Evolutionary conservation across 2,113 vertebrate species (phyloP), one percentile per base, ranked within the genome.

Genomic region (Platycercus adscitus): DNA sequence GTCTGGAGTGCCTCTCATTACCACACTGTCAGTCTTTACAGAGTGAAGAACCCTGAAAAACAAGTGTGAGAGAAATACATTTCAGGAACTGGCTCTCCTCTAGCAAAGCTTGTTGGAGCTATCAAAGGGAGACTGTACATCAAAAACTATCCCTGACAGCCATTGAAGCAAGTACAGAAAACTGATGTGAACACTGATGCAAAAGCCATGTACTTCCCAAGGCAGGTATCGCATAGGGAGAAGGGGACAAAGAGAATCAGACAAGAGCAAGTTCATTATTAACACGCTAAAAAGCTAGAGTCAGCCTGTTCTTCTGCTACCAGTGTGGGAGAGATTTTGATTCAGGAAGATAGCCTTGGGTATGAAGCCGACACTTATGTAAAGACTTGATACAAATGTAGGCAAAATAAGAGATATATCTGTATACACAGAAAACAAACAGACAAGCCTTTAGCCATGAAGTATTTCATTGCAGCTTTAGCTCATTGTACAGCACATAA

Each of bases 1-100:
- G 97, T 97, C 97, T 97, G 97, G 97, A 97, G 97, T 96, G 96
- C 97, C 95, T 98, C 96, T 98, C 68, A 10, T 97, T 97, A 97
- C 95, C 94, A 96, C 96, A 71, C 95, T 97, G 97, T 96, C 97
- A 97, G 93, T 95, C 96, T 96, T 85, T 86, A 91, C 95, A 83
- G 94, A 96, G 91, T 91, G 87, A 97, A 98, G 97, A 97, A 98
- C 95, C 97, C 95, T 97, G 96, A 98, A 97, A 98, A 98, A 98
- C 96, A 97, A 96, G 78, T 33, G 88, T 56, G 91, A 96, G 96
- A 90, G 95, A 93, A 97, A 96, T 90, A 72, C 97, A 98, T 98
- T 98, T 97, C 4, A 47, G 97, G 95, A 98, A 95, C 94, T 81
- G 92, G 61, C 88, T 98, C 88, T 94, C 65, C 52, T 96, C 95